These are phyloP conservation scores for Pedetes capensis DNA, from an alignment of 2,113 vertebrate species.

Conservation along the genomic window DNA sequence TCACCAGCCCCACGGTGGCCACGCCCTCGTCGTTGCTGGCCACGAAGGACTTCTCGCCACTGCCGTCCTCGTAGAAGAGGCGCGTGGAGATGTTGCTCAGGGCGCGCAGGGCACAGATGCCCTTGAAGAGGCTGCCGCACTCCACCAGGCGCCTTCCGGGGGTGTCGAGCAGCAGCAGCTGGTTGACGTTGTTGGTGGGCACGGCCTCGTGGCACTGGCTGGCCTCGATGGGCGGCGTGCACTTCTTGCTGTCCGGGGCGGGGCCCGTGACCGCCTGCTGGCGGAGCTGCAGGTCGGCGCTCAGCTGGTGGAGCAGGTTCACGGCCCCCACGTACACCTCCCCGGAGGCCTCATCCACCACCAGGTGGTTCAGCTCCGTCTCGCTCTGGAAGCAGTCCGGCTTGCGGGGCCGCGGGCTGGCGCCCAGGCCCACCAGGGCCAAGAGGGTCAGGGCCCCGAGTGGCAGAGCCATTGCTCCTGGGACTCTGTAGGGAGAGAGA, in stretches of 20 bases:
- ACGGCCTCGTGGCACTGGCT: constrained; percentile 86
- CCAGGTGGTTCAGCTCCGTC: constrained; percentile 91
- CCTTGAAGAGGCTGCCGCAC: constrained; percentile 95
- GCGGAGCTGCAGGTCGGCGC: constrained; percentile 78
- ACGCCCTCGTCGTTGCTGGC: constrained; percentile 91
- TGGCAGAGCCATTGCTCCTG: constrained; percentile 80
- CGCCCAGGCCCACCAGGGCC: constrained; percentile 57
- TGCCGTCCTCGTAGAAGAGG: constrained; percentile 90
- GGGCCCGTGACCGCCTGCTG: constrained; percentile 84
- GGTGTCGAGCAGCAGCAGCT: constrained; percentile 90
- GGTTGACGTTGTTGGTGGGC: constrained; percentile 91
- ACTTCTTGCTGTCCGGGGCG: constrained; percentile 87
- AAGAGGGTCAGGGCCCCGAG: constrained; percentile 79
- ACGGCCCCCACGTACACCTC: constrained; percentile 92
- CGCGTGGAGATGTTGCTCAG: constrained; percentile 84
- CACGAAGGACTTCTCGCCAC: constrained; percentile 96
- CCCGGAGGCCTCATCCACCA: constrained; percentile 85
- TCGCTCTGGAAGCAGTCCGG: constrained; percentile 78
- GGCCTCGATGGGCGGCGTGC: constrained; percentile 92
- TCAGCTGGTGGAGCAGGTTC: constrained; percentile 92
- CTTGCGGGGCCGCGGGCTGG: constrained; percentile 71
- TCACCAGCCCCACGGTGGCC: constrained; percentile 93
- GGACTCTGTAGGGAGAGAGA: neutral
- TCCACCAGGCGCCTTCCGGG: constrained; percentile 84
- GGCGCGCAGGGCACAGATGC: constrained; percentile 92